Evolutionary conservation across 2,113 vertebrate genomes (phyloP).

Genomic region (Gymnogyps californianus): DNA sequence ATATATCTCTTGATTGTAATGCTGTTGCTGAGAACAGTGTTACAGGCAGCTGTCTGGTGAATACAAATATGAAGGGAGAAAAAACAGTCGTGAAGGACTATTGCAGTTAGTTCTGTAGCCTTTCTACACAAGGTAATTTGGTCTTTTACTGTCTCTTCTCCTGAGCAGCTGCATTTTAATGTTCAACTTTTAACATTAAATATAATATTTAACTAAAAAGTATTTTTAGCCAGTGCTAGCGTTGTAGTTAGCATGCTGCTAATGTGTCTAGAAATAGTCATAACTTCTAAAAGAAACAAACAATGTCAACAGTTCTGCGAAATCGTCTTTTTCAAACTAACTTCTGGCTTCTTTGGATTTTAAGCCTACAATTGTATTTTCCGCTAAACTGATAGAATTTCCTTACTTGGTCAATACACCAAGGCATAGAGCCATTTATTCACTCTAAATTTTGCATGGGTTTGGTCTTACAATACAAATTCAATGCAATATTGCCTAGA

Average conservation of each 20-base stretch:
- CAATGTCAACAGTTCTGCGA: neutral
- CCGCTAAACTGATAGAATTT: neutral
- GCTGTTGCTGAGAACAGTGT: neutral
- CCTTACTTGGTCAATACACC: neutral
- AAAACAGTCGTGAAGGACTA: rapidly evolving
- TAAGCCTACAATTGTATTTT: neutral
- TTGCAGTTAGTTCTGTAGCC: neutral
- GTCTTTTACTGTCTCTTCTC: neutral
- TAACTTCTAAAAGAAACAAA: neutral
- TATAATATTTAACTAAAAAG: neutral
- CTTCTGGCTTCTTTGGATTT: neutral
- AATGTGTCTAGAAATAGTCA: neutral
- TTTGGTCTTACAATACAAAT: neutral
- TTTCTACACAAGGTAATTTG: neutral
- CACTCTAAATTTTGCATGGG: neutral
- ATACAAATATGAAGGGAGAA: neutral
- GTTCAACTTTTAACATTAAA: neutral
- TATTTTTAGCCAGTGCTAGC: neutral
- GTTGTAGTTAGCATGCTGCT: neutral
- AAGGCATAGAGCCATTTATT: neutral
- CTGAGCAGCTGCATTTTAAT: neutral
- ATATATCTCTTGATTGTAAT: neutral
- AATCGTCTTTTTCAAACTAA: neutral
- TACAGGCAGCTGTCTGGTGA: neutral
- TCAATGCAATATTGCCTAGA: neutral